Evolutionary conservation across 2,888 invertebrate genomes (phyloP).

Genomic region (Cheilosia vulpina): DNA sequence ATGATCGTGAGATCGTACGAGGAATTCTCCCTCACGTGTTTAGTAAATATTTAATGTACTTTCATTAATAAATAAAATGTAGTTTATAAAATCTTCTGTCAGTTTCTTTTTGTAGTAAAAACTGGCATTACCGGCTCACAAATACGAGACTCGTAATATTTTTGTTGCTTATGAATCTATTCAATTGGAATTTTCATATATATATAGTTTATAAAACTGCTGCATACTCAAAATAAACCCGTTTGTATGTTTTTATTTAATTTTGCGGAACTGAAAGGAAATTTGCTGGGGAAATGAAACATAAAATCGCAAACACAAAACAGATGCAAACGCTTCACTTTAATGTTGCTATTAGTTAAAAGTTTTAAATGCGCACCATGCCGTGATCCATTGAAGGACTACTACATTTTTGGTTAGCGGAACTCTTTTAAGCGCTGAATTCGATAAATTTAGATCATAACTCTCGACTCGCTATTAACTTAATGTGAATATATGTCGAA

Average conservation of each 20-base stretch:
- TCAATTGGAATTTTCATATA: no score
- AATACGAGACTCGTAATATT: no score
- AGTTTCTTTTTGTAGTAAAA: no score
- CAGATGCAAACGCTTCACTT: slow-evolving; percentile 39
- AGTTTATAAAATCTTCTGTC: no score
- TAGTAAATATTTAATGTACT: no score
- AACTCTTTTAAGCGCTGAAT: background rate
- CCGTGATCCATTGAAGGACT: slow-evolving; percentile 13
- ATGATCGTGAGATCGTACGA: no score
- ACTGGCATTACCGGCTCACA: no score
- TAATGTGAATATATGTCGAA: slow-evolving; percentile 47
- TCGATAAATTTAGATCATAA: slow-evolving; percentile 36
- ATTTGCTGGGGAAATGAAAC: slow-evolving; percentile 23
- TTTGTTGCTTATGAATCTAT: no score
- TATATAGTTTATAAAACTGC: background rate
- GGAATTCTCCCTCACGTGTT: no score
- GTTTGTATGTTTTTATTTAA: slow-evolving; percentile 17
- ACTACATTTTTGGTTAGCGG: slow-evolving; percentile 3
- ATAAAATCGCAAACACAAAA: slow-evolving; percentile 37
- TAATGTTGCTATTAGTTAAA: slow-evolving; percentile 13
- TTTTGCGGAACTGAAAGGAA: slow-evolving; percentile 35
- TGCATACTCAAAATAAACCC: slow-evolving; percentile 12
- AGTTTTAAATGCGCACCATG: slow-evolving; percentile 9
- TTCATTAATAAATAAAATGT: no score
- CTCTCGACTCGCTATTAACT: slow-evolving; percentile 34